A percentile compares a stretch with the other conserved stretches of the same genome.
Evolutionary conservation across 1,140 invertebrate species (phyloP).

Genomic region (Diabrotica undecimpunctata): DNA sequence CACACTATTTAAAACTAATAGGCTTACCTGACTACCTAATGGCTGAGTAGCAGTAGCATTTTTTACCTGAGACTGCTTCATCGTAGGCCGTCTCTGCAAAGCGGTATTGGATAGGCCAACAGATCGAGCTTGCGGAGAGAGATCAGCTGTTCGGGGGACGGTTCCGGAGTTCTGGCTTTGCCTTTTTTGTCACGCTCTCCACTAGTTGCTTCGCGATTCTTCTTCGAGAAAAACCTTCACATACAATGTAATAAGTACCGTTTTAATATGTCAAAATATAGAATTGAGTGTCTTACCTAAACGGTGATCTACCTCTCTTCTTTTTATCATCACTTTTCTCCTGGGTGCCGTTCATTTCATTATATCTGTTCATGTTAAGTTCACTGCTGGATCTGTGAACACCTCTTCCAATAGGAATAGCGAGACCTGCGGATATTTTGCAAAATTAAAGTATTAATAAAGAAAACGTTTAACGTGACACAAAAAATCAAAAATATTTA

Average conservation of each 20-base stretch:
- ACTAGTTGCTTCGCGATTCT: conserved; percentile 63
- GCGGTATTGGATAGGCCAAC: conserved; percentile 35
- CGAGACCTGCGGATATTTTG: conserved; percentile 35
- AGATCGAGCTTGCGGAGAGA: conserved; percentile 26
- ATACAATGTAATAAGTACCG: conserved; percentile 13
- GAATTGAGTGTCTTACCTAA: conserved; percentile 60
- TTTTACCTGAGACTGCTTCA: conserved; percentile 57
- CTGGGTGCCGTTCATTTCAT: conserved; percentile 53
- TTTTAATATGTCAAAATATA: background rate
- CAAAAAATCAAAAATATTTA: conserved; percentile 7
- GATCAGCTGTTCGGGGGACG: conserved; percentile 48
- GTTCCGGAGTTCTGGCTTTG: conserved; percentile 72
- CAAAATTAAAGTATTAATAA: conserved; percentile 6
- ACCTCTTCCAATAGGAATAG: conserved; percentile 48
- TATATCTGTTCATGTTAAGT: conserved; percentile 64
- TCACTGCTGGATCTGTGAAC: conserved; percentile 73
- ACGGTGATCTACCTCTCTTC: conserved; percentile 82
- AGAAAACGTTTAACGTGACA: background rate
- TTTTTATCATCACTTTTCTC: conserved; percentile 74
- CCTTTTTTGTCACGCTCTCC: conserved; percentile 53
- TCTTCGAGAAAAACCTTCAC: conserved; percentile 74
- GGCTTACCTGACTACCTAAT: background rate
- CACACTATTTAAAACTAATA: too few relatives aligned
- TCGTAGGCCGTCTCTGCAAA: conserved; percentile 51
- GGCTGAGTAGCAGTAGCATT: background rate